Conservation (phyloP, 2,888 invertebrate genomes). For the Tipula vernalis region DNA sequence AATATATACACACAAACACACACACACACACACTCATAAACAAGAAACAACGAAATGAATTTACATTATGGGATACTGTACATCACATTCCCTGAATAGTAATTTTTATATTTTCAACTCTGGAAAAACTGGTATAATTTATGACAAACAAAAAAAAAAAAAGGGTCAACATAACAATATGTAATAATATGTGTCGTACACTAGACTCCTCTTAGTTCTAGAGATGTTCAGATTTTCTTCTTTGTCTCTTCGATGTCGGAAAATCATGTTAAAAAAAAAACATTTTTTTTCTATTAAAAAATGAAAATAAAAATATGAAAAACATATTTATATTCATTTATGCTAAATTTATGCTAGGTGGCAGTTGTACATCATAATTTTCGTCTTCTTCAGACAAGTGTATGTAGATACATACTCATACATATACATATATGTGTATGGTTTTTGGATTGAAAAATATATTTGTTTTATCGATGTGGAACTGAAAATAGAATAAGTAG, state of each 20-base stretch:
- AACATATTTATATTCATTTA: slow-evolving; percentile 4
- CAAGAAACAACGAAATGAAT: not conserved
- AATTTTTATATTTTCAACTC: not conserved
- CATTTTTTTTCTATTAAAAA: not conserved
- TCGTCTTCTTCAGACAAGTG: not conserved
- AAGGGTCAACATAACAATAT: not conserved
- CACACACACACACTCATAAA: not conserved
- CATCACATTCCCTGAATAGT: not conserved
- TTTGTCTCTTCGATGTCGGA: not conserved
- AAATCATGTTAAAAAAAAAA: not conserved
- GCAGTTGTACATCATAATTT: slow-evolving; percentile 4
- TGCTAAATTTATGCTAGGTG: not conserved
- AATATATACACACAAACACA: not conserved
- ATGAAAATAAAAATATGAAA: not conserved
- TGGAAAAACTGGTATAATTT: not conserved
- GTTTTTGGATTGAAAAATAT: not conserved
- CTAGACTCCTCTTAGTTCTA: not conserved
- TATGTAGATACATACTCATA: not conserved
- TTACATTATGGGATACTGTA: not conserved
- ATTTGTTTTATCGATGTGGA: not conserved
- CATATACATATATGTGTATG: not conserved
- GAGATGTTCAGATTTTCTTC: not conserved
- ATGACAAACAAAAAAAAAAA: not conserved
- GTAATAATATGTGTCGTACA: not conserved
- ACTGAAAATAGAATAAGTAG: not conserved